Evolutionary conservation across 2,797 vertebrate genomes (phyloP), one percentile per base, ranked within the genome.

Genomic region (Pogoniulus pusillus): DNA sequence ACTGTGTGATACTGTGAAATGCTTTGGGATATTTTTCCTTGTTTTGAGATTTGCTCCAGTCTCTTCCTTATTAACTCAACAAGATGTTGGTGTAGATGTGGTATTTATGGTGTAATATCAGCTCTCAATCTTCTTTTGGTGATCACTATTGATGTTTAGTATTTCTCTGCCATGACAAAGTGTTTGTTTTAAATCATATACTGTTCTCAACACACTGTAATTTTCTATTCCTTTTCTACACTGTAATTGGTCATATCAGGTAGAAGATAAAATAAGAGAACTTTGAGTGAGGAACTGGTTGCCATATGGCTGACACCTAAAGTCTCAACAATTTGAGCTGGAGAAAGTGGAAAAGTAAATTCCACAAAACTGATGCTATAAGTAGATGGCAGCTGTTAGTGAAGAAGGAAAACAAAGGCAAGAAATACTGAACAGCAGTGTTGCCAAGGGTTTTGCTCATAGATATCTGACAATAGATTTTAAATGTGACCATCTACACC

Each of bases 211-310:
- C 47, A 30, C 60, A 82, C 72, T 92, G 59, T 90, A 94, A 76
- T 95, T 94, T 91, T 88, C 78, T 85, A 63, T 87, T 77, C 32
- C 64, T 82, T 17, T 91, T 91, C 70, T 62, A 20, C 23, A 80
- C 51, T 89, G 58, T 80, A 47, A 95, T 87, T 30, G 86, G 59
- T 91, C 64, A 54, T 22, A 83, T 96, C 94, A 97, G 93, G 90
- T 93, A 94, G 94, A 93, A 92, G 65, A 78, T 89, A 91, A 95
- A 95, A 77, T 89, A 76, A 91, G 91, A 96, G 68, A 89, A 91
- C 37, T 93, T 88, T 60, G 87, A 93, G 65, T 84, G 90, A 94
- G 47, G 91, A 92, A 72, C 39, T 72, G 83, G 78, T 71, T 19
- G 29, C 95, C 94, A 86, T 96, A 78, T 95, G 94, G 91, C 81